Conservation (phyloP, 2,113 vertebrate species). For the Pterocles gutturalis region DNA sequence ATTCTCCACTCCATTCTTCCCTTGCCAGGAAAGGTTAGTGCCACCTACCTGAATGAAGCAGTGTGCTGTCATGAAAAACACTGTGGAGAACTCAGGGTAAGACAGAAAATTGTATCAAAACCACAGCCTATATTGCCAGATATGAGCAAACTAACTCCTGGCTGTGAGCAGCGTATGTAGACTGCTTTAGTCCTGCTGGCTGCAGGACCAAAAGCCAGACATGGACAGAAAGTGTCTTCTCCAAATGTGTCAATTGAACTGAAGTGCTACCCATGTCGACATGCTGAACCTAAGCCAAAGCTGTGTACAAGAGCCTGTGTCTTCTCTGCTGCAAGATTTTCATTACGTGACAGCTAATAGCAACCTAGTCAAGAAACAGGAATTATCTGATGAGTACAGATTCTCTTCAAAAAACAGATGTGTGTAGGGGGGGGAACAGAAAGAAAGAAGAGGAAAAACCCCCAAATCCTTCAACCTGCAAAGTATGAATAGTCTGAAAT, state of each 20-base stretch:
- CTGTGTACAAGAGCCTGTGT: neutral
- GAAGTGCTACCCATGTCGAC: neutral
- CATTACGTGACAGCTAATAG: neutral
- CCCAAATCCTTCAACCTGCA: conserved; percentile 2
- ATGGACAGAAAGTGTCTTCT: neutral
- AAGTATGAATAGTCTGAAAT: conserved; percentile 59
- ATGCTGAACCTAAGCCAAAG: neutral
- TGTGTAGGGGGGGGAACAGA: neutral
- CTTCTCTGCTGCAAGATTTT: conserved; percentile 28
- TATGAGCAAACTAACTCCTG: neutral
- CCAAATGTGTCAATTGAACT: neutral
- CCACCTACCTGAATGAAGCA: neutral
- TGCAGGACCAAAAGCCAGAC: neutral
- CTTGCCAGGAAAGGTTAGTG: neutral
- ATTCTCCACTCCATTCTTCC: neutral
- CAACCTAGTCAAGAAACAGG: conserved; percentile 4
- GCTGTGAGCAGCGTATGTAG: neutral
- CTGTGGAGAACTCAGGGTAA: neutral
- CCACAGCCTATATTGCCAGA: neutral
- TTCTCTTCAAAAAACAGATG: neutral
- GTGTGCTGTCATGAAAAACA: neutral
- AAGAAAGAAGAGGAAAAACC: neutral
- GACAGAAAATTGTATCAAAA: neutral
- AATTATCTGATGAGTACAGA: neutral
- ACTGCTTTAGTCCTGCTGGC: neutral